phyloP scores from a whole-genome alignment of 2,797 vertebrate genomes.

The Lithobates pipiens region DNA sequence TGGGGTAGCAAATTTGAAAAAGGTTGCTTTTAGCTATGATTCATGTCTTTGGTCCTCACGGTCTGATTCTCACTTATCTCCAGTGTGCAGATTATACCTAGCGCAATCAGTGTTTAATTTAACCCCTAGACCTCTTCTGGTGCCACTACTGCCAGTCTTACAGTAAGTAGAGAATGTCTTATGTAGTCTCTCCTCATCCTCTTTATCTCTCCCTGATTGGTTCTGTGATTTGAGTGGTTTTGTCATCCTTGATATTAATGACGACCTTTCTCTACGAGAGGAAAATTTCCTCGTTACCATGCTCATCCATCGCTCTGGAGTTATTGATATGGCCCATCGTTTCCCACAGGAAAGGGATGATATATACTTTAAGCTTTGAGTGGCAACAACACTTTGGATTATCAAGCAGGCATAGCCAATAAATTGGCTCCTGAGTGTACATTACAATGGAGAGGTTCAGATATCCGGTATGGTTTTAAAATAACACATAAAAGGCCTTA shows the following conservation, averaged over 20 bases:
- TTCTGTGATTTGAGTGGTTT: constrained; percentile 75
- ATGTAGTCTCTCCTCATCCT: constrained; percentile 11
- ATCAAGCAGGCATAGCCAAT: no score
- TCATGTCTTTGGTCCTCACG: not conserved
- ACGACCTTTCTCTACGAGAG: constrained; percentile 75
- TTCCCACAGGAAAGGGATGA: constrained; percentile 26
- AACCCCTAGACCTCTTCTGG: not conserved
- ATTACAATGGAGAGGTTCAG: no score
- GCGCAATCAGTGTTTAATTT: not conserved
- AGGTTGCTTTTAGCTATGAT: no score
- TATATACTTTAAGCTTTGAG: no score
- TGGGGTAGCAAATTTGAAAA: no score
- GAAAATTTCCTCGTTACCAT: constrained; percentile 11
- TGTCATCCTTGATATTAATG: constrained; percentile 75
- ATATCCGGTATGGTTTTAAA: no score
- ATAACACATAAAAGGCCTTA: no score
- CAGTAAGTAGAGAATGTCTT: constrained; percentile 14
- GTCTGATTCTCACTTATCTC: not conserved
- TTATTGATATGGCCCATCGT: constrained; percentile 28
- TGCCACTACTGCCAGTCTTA: not conserved
- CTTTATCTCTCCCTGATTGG: constrained; percentile 63
- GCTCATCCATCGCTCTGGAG: constrained; percentile 24
- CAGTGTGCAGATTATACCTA: not conserved
- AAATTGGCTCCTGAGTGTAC: no score
- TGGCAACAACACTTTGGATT: no score